These are phyloP conservation scores for Discoglossus pictus DNA, from an alignment of 2,797 vertebrate genomes.

Conservation along the genomic window DNA sequence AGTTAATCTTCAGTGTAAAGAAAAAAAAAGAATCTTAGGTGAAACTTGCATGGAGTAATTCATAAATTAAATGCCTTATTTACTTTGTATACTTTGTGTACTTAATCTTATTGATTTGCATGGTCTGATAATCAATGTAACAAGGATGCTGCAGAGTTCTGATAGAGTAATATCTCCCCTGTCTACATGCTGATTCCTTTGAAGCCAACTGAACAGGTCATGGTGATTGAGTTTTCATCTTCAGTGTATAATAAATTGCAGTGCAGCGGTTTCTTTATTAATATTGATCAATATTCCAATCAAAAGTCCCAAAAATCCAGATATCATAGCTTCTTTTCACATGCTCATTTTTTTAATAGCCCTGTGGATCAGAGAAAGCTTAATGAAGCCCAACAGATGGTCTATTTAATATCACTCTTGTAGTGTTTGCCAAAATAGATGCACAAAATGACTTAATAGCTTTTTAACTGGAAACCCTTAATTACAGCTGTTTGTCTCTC, in stretches of 20 bases:
- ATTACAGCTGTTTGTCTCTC: slow-evolving; percentile 68
- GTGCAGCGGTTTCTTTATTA: slow-evolving; percentile 64
- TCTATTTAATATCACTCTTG: slow-evolving; percentile 72
- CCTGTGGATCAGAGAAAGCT: slow-evolving; percentile 66
- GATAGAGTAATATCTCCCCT: too few relatives aligned
- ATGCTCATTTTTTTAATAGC: slow-evolving; percentile 69
- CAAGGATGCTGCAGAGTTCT: too few relatives aligned
- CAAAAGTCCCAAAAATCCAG: slow-evolving; percentile 71
- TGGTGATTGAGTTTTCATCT: too few relatives aligned
- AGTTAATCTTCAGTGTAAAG: too few relatives aligned
- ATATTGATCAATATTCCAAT: slow-evolving; percentile 70
- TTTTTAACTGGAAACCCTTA: slow-evolving; percentile 69
- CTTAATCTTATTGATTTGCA: too few relatives aligned
- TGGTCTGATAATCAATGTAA: too few relatives aligned
- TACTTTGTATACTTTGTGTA: too few relatives aligned
- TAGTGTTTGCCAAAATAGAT: slow-evolving; percentile 70
- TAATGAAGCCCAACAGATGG: slow-evolving; percentile 80
- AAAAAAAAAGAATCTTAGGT: too few relatives aligned
- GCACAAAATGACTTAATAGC: slow-evolving; percentile 70
- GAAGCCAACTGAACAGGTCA: too few relatives aligned
- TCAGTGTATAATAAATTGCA: background rate
- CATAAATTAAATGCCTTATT: too few relatives aligned
- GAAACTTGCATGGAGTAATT: too few relatives aligned
- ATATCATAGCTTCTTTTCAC: slow-evolving; percentile 65
- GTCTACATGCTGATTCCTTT: too few relatives aligned